Percentiles rank a stretch among this genome's conserved stretches.
These are phyloP conservation scores for Sminthopsis crassicaudata DNA, from an alignment of 2,113 vertebrate species.

Conservation along the genomic window DNA sequence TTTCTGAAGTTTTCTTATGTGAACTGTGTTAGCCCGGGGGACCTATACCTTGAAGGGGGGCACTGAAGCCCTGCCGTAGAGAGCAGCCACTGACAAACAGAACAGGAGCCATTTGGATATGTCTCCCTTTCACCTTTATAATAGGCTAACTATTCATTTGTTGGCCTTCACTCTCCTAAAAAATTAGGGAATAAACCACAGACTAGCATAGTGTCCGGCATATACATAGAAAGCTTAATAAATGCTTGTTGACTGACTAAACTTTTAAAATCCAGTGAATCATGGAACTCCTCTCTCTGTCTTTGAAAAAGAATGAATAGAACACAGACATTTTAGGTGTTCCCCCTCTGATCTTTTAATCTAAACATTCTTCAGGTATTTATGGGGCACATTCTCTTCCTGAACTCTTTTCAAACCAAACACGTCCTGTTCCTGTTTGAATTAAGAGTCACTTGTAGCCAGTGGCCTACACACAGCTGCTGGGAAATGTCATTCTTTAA, in stretches of 20 bases:
- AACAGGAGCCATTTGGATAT: background rate
- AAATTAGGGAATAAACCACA: background rate
- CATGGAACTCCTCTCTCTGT: background rate
- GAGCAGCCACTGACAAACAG: background rate
- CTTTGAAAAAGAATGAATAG: background rate
- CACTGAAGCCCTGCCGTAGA: background rate
- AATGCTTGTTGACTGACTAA: background rate
- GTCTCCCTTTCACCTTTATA: background rate
- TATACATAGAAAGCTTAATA: background rate
- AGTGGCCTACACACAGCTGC: background rate
- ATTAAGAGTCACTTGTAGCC: background rate
- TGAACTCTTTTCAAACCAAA: slow-evolving; percentile 1
- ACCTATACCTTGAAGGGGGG: background rate
- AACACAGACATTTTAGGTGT: background rate
- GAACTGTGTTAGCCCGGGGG: background rate
- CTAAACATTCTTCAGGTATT: background rate
- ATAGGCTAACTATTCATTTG: background rate
- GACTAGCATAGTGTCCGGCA: background rate
- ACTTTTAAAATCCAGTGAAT: background rate
- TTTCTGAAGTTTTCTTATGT: background rate
- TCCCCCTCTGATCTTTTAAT: background rate
- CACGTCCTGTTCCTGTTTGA: background rate
- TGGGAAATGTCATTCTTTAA: background rate
- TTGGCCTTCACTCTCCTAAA: background rate
- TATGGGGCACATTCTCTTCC: background rate